Evolutionary conservation across 2,888 invertebrate species (phyloP), one percentile per base, ranked within the genome.

Genomic region (Yponomeuta cagnagella): DNA sequence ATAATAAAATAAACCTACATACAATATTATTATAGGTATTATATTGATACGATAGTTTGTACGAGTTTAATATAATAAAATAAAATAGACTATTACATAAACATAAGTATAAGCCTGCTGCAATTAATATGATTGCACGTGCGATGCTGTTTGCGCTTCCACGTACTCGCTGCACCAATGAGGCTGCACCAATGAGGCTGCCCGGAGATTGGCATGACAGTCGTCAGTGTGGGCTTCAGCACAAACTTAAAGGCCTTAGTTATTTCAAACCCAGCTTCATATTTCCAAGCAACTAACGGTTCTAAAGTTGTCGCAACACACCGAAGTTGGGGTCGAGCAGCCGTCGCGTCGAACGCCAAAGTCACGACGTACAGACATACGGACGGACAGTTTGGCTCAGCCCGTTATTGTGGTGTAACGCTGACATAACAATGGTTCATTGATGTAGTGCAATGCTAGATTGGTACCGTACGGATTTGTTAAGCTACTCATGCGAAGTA

Each of bases 371-470:
- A 64, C 64, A 64, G n/a, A 64, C 23, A 64, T 3, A 64, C 64
- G 64, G 64, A 64, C 64, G 64, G 64, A 23, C 64, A 64, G 52
- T 15, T 58, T 15, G 15, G 52, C 15, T 3, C 4, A 15, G 52
- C 52, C 52, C 52, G 52, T 15, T 58, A 58, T 5, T 58, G 15
- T 58, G 52, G 12, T 3, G 52, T 15, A 58, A 58, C 8, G 52
- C 52, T 58, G 52, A 58, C 52, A 58, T 15, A 58, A 58, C 52
- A 58, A 58, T 58, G 52, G 52, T 58, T 58, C 52, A 58, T 58
- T 58, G 52, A 58, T 15, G 52, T 15, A 58, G 52, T 58, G 52
- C 52, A 12, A 58, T 3, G 3, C 15, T 58, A 15, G 52, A 12
- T 58, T 2, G 4, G 15, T 58, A 15, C 12, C 52, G 15, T 58